Evolutionary conservation across 2,113 vertebrate genomes (phyloP).

Genomic region (Meleagris gallopavo): DNA sequence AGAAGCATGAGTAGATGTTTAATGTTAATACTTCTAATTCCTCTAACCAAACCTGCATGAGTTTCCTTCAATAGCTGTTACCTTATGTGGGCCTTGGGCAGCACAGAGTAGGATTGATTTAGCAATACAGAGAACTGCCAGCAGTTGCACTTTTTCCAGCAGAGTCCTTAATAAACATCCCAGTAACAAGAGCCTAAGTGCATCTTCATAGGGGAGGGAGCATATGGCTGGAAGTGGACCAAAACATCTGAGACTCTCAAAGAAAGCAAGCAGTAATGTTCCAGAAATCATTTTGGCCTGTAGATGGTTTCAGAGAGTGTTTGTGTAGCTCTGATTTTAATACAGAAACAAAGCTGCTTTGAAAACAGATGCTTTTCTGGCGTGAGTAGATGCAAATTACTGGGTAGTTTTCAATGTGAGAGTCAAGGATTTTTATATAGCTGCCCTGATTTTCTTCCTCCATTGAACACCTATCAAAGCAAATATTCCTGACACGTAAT

Average conservation of each 20-base stretch:
- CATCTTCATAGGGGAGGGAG: background rate
- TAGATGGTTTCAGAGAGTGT: background rate
- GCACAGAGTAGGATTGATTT: background rate
- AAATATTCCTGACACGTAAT: background rate
- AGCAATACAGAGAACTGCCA: background rate
- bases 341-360: background rate
- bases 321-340: constrained; percentile 20
- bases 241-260: background rate
- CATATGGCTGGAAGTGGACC: background rate
- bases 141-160: background rate
- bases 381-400: background rate
- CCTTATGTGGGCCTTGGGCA: background rate
- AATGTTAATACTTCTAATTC: background rate
- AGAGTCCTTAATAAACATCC: background rate
- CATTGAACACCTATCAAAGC: background rate
- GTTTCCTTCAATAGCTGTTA: background rate
- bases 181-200: background rate
- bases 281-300: background rate
- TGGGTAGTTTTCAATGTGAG: background rate
- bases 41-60: background rate
- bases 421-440: background rate
- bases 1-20: background rate
- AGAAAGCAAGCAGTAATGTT: background rate
- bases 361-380: background rate
- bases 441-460: constrained; percentile 10